Evolutionary conservation across 1,140 invertebrate species (phyloP), one percentile per base, ranked within the genome.

Genomic region (Drosophila athabasca): DNA sequence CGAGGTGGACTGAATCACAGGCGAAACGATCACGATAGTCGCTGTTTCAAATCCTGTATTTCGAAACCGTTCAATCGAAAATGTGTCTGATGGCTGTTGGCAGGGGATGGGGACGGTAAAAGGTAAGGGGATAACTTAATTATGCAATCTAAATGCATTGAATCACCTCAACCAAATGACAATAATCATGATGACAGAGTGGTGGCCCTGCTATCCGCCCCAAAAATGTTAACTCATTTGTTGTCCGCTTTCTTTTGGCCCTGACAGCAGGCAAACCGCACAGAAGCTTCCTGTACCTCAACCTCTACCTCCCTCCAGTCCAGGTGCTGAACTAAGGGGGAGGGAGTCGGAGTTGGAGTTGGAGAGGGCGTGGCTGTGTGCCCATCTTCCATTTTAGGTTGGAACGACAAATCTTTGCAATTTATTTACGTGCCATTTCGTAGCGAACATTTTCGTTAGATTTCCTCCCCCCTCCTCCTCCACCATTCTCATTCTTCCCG

Each of bases 341-440:
- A 9, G 41, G 53, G 41, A 44, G 19, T 41, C 41, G 35, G 11
- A 13, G 35, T 39, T 19, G 17, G 17, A 19, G 19, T 41, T 22
- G 35, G 11, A 13, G 35, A 13, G 35, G 35, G 35, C 11, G 35
- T 39, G 11, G 3, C 35, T 11, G 35, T 39, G 35, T 39, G 35
- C 35, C 35, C 35, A 39, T 39, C 35, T 39, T 39, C 49, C 69
- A 51, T 59, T 70, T 60, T 58, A 46, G 46, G 50, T 39, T 51
- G 48, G 71, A 55, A 88, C 83, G 83, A 88, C 83, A 88, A 88
- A 88, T 88, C 83, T 88, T 88, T 88, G 83, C 83, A 88, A 88
- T 88, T 88, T 88, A 88, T 88, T 88, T 88, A 88, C 83, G 83
- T 88, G 83, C 83, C 83, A 88, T 83, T 88, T 88, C 83, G 82